These are phyloP conservation scores for Cylloceria caligata DNA, from an alignment of 2,888 invertebrate species.

Conservation along the genomic window DNA sequence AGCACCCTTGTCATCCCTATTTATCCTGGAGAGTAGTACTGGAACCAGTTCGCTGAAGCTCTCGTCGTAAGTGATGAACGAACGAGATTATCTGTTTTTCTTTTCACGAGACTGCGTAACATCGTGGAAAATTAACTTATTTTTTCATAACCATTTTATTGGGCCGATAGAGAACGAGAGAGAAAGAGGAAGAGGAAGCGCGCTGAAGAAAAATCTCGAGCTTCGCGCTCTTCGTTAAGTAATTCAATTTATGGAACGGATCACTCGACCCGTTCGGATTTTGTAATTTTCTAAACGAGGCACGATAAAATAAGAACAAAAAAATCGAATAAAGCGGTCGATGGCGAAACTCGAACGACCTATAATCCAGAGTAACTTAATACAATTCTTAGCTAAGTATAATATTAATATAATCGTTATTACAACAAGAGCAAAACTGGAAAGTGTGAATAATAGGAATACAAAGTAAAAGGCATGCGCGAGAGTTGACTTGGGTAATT, in stretches of 20 bases:
- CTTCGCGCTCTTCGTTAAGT: conserved; percentile 70
- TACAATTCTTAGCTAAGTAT: conserved; percentile 9
- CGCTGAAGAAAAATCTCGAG: neutral
- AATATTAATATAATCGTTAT: conserved; percentile 28
- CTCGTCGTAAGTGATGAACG: conserved; percentile 68
- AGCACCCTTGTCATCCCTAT: conserved; percentile 48
- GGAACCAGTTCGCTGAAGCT: conserved; percentile 54
- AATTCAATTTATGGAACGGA: conserved; percentile 69
- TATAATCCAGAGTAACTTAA: conserved; percentile 11
- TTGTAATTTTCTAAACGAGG: conserved; percentile 49
- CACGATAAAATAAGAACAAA: conserved; percentile 23
- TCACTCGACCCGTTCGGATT: conserved; percentile 43
- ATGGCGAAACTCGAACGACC: neutral
- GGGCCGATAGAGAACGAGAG: conserved; percentile 48
- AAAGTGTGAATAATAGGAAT: neutral
- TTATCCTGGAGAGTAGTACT: conserved; percentile 54
- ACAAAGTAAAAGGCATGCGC: neutral
- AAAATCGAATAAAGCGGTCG: conserved; percentile 5
- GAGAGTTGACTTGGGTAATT: neutral
- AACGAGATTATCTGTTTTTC: conserved; percentile 72
- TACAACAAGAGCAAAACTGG: neutral
- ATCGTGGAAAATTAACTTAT: conserved; percentile 74
- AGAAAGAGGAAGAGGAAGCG: neutral
- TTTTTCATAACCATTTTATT: conserved; percentile 64
- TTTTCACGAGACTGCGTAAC: conserved; percentile 73